Conservation (phyloP, 2,113 vertebrate genomes). For the Antechinus flavipes region DNA sequence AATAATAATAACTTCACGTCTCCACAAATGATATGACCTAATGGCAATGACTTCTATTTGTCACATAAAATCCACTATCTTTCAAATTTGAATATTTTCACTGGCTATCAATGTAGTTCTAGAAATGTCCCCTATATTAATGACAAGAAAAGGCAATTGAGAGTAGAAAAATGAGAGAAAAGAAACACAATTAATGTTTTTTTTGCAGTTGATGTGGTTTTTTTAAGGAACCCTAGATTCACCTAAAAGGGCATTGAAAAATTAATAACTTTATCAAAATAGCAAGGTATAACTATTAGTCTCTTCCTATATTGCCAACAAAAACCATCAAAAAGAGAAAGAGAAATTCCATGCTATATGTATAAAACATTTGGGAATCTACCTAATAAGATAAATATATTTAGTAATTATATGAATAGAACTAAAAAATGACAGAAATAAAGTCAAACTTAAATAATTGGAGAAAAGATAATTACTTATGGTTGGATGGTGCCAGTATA, state of each 20-base stretch:
- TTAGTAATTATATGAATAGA: neutral
- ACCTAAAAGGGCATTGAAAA: neutral
- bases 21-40: too few relatives aligned
- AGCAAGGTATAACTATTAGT: neutral
- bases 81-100: too few relatives aligned
- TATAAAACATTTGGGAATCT: neutral
- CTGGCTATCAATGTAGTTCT: neutral
- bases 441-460: neutral
- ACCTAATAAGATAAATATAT: neutral
- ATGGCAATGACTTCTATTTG: too few relatives aligned
- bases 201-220: neutral
- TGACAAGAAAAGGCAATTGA: neutral
- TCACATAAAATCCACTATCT: too few relatives aligned
- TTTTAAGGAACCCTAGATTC: neutral
- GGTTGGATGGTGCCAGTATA: neutral
- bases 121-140: neutral
- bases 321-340: neutral
- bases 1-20: too few relatives aligned
- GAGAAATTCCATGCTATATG: neutral
- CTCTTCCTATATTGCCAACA: neutral
- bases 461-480: neutral
- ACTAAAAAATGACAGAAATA: neutral
- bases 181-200: neutral
- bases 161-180: neutral
- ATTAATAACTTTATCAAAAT: neutral